Evolutionary conservation across 1,140 invertebrate genomes (phyloP), one percentile per base, ranked within the genome.

Genomic region (Conopomorpha cramerella): DNA sequence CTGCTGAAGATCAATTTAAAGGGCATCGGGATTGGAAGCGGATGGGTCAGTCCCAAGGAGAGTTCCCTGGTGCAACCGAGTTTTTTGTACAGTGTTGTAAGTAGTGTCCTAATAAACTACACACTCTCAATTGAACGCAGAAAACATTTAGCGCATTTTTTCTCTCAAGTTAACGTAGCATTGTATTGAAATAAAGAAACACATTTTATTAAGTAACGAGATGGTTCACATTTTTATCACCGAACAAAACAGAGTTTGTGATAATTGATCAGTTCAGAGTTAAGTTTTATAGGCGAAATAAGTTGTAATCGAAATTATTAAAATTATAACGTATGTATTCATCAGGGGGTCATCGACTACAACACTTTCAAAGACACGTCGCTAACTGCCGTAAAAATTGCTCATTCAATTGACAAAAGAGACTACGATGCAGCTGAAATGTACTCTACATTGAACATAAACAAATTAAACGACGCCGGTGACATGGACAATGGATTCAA

Each of bases 21-120:
- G 53, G 89, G 88, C 11, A 81, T 91, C 11, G 87, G 81, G 2
- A 77, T 92, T 27, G 89, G 89, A 2, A 87, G 90, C 51, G 83
- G 87, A 0, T 91, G 89, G 87, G 89, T 91, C 18, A 85, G 86
- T 23, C 88, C 89, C 0, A 71, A 58, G 38, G 60, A 68, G 30
- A 68, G 58, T 30, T 45, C 47, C 15, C 46, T 61, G 35, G 43
- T 49, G 4, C 55, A 61, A 39, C 54, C 62, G 4, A 36, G 49
- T 2, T 66, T 49, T 32, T 43, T 73, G 4, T 71, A 62, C 35
- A 41, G 49, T 15, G 55, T 61, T 57, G 68, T 68, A 51, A 46
- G 43, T 29, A 30, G n/a, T 31, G n/a, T n/a, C n/a, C n/a, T n/a
- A n/a, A n/a, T n/a, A n/a, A n/a, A n/a, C n/a, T n/a, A n/a, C n/a